Evolutionary conservation across 2,888 invertebrate genomes (phyloP).

Genomic region (Parascotia fuliginaria): DNA sequence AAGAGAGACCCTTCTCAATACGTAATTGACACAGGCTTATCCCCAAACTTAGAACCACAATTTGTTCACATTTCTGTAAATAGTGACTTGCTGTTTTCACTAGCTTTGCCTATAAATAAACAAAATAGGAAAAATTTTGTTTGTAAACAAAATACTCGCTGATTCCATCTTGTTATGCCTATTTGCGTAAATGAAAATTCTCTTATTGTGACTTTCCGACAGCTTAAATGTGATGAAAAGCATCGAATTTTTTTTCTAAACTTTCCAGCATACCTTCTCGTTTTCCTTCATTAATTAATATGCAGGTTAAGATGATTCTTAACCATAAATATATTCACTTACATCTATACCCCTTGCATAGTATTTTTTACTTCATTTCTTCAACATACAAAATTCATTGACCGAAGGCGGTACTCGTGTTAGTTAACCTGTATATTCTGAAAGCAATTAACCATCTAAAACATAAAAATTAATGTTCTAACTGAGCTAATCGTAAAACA

Average conservation of each 20-base stretch:
- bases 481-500: slow-evolving; percentile 53
- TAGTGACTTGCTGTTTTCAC: slow-evolving; percentile 61
- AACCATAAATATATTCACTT: too few relatives aligned
- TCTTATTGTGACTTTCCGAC: too few relatives aligned
- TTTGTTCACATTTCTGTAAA: slow-evolving; percentile 74
- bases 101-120: slow-evolving; percentile 34
- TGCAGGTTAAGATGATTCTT: too few relatives aligned
- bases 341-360: too few relatives aligned
- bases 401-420: too few relatives aligned
- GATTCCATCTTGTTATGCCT: background rate
- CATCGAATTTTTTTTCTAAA: too few relatives aligned
- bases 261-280: too few relatives aligned
- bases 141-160: slow-evolving; percentile 30
- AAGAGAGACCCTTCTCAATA: slow-evolving; percentile 77
- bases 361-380: too few relatives aligned
- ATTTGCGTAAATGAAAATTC: slow-evolving; percentile 16
- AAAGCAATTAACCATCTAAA: slow-evolving; percentile 8
- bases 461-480: slow-evolving; percentile 28
- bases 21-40: slow-evolving; percentile 83
- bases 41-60: slow-evolving; percentile 75
- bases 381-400: too few relatives aligned
- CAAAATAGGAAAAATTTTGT: slow-evolving; percentile 40
- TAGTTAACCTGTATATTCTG: background rate
- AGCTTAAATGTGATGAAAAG: too few relatives aligned
- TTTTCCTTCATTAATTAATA: too few relatives aligned